Evolutionary conservation across 2,888 invertebrate genomes (phyloP).

Genomic region (Nomada fucata): DNA sequence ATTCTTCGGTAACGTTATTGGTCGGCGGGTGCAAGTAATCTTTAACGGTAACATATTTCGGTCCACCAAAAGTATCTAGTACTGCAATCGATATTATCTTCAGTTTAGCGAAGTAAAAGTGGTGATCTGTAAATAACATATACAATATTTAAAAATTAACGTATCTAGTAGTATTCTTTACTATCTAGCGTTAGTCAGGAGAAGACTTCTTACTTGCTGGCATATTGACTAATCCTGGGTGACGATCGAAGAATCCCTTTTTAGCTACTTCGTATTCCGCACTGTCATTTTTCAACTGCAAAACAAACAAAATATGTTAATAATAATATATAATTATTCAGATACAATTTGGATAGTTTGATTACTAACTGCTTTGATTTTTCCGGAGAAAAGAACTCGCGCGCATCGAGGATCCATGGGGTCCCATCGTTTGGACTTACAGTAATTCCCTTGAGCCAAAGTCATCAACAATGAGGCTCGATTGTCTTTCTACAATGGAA

Average conservation of each 20-base stretch:
- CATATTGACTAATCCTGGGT: conserved; percentile 89
- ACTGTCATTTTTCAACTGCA: conserved; percentile 86
- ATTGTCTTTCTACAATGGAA: conserved; percentile 86
- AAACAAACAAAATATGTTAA: conserved; percentile 31
- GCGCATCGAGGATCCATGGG: conserved; percentile 92
- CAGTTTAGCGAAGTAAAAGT: conserved; percentile 92
- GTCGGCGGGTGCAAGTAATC: conserved; percentile 86
- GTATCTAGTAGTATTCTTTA: neutral
- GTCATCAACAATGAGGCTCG: conserved; percentile 89
- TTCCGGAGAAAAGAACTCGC: conserved; percentile 89
- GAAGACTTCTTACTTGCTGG: conserved; percentile 82
- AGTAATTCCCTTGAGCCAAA: conserved; percentile 89
- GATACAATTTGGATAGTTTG: neutral
- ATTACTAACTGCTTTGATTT: conserved; percentile 86
- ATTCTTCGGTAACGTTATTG: conserved; percentile 53
- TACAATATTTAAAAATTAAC: neutral
- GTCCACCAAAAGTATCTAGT: conserved; percentile 93
- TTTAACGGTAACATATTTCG: conserved; percentile 87
- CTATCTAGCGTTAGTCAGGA: neutral
- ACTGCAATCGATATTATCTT: conserved; percentile 90
- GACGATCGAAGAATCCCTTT: conserved; percentile 88
- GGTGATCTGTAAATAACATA: conserved; percentile 87
- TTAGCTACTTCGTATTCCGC: conserved; percentile 87
- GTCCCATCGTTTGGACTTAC: conserved; percentile 87
- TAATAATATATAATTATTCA: neutral